Conservation (phyloP, 92 coral and sea anemone genomes). For the Phenganax stokvisi region DNA sequence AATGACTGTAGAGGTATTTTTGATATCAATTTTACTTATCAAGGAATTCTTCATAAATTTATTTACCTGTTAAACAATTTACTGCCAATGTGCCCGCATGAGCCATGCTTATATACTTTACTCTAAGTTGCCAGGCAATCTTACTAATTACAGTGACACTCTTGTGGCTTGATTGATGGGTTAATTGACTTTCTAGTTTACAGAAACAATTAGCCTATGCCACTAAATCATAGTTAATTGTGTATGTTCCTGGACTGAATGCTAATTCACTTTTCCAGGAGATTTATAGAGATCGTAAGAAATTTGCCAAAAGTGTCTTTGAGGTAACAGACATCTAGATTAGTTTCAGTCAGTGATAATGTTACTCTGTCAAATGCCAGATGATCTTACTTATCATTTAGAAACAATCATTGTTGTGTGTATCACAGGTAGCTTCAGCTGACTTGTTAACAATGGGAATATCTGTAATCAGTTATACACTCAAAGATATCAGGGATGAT, state of each 20-base stretch:
- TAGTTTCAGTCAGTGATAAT: no score
- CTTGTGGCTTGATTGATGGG: no score
- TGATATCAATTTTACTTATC: background rate
- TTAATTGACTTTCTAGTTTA: background rate
- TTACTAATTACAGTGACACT: no score
- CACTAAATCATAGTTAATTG: background rate
- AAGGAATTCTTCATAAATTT: background rate
- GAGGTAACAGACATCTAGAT: conserved; percentile 4
- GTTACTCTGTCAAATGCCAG: no score
- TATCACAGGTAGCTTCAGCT: conserved; percentile 44
- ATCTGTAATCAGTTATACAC: conserved; percentile 51
- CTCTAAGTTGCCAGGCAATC: no score
- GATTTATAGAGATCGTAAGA: conserved; percentile 44
- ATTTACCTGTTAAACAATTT: background rate
- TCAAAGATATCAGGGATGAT: conserved; percentile 48
- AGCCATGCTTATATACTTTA: no score
- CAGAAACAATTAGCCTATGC: background rate
- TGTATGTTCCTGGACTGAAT: background rate
- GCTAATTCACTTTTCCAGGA: conserved; percentile 22
- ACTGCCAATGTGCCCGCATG: no score
- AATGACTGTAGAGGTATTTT: conserved; percentile 51
- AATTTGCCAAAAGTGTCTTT: conserved; percentile 48
- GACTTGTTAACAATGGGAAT: conserved; percentile 50
- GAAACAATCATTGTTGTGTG: no score
- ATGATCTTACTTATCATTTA: no score